These are phyloP conservation scores for Hyalella azteca DNA, from an alignment of 2,888 invertebrate species.

Conservation along the genomic window DNA sequence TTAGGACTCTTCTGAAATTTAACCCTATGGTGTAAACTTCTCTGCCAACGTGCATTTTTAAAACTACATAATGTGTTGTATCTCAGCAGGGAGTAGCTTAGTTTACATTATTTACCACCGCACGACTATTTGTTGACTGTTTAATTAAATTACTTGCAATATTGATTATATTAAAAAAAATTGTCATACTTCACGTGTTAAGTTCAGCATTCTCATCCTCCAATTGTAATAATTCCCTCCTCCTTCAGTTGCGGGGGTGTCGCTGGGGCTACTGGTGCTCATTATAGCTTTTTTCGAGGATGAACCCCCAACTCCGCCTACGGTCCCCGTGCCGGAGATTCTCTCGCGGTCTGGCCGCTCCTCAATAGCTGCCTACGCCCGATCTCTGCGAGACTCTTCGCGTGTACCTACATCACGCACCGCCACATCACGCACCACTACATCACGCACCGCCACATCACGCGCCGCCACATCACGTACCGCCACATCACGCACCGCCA, in stretches of 20 bases:
- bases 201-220: too few species aligned
- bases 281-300: constrained; percentile 50
- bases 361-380: background rate
- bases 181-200: too few species aligned
- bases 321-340: constrained; percentile 39
- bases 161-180: too few species aligned
- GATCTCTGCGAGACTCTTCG: background rate
- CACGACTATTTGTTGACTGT: too few species aligned
- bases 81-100: too few species aligned
- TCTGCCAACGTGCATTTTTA: too few species aligned
- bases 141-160: too few species aligned
- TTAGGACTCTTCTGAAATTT: background rate
- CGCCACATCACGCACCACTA: background rate
- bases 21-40: too few species aligned
- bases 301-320: constrained; percentile 48
- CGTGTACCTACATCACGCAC: too few species aligned
- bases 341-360: background rate
- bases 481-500: background rate
- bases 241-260: constrained; percentile 49
- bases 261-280: constrained; percentile 46
- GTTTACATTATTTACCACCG: too few species aligned
- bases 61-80: too few species aligned
- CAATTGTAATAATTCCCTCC: too few species aligned
- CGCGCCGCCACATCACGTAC: background rate
- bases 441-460: background rate